A percentile compares a stretch with the other conserved stretches of the same genome.
These are phyloP conservation scores for Arenaria interpres DNA, from an alignment of 2,113 vertebrate genomes.

Conservation along the genomic window DNA sequence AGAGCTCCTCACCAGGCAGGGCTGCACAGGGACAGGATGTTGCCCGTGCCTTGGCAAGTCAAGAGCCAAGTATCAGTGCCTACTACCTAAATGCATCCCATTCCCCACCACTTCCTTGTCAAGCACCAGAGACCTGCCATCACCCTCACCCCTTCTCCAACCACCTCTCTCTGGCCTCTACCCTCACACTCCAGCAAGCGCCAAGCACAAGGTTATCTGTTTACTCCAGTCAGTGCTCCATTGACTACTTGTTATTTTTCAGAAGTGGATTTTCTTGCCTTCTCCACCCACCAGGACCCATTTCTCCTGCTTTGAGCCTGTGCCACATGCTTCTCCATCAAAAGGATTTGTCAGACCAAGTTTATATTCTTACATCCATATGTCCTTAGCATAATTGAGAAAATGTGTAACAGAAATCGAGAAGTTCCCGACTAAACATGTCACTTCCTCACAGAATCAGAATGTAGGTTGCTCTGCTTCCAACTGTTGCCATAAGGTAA, in stretches of 20 bases:
- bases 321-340: background rate
- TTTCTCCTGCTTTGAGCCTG: background rate
- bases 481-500: background rate
- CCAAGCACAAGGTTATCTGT: background rate
- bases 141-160: background rate
- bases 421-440: background rate
- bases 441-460: background rate
- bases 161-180: background rate
- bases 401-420: background rate
- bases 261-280: background rate
- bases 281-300: background rate
- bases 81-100: background rate
- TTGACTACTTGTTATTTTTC: background rate
- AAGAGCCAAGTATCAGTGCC: background rate
- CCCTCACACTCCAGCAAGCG: background rate
- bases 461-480: background rate
- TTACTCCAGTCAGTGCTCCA: background rate
- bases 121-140: background rate
- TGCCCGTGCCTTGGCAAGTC: accelerated
- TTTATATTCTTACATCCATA: background rate
- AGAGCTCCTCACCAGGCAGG: background rate
- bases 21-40: background rate
- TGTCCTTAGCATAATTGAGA: background rate
- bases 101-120: background rate
- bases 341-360: background rate